These are phyloP conservation scores for Solenopsis fugax DNA, from an alignment of 1,140 invertebrate species.

Conservation along the genomic window DNA sequence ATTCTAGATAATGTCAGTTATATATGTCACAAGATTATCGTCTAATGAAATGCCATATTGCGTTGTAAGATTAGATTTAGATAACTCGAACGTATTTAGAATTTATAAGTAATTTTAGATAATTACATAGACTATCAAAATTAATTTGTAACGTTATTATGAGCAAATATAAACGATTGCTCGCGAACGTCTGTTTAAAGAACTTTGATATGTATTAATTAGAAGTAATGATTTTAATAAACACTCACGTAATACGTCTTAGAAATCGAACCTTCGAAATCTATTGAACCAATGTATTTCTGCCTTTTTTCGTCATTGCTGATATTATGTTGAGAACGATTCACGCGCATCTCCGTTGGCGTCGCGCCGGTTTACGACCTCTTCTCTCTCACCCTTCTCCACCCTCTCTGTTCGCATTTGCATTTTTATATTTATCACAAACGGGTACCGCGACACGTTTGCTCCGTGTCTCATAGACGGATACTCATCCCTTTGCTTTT, in stretches of 20 bases:
- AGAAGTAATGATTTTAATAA: not conserved
- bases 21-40: slow-evolving; percentile 2
- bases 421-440: slow-evolving; percentile 83
- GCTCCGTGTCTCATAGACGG: slow-evolving; percentile 56
- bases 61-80: not conserved
- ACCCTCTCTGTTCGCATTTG: slow-evolving; percentile 74
- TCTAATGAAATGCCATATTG: not conserved
- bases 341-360: slow-evolving; percentile 65
- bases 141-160: not conserved
- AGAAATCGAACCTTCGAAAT: not conserved
- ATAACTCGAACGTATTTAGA: not conserved
- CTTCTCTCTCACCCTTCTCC: slow-evolving; percentile 30
- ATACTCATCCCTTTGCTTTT: slow-evolving; percentile 47
- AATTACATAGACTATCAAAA: not conserved
- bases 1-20: slow-evolving; percentile 4
- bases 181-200: not conserved
- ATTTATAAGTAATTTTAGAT: not conserved
- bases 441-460: slow-evolving; percentile 63
- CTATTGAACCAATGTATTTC: slow-evolving; percentile 7
- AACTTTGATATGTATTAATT: not conserved
- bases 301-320: slow-evolving; percentile 18
- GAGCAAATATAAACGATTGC: not conserved
- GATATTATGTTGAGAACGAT: slow-evolving; percentile 63
- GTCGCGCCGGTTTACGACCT: slow-evolving; percentile 74
- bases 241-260: not conserved